Evolutionary conservation across 2,888 invertebrate genomes (phyloP).

Genomic region (Amaurobius ferox): DNA sequence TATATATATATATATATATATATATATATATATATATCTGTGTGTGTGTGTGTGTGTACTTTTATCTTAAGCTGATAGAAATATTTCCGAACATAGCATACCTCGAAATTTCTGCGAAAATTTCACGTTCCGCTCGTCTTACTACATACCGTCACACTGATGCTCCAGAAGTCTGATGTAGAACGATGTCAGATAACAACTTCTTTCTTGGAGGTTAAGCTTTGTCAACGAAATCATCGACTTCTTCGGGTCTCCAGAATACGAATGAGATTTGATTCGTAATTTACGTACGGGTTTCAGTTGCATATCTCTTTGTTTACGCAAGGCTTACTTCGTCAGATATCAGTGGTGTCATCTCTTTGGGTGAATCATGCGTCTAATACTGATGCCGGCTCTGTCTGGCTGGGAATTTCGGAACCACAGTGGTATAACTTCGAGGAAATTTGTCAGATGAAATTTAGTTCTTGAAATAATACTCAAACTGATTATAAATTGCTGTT

Average conservation of each 20-base stretch:
- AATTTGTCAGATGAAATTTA: too few species aligned
- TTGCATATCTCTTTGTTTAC: conserved; percentile 48
- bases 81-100: too few species aligned
- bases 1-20: too few species aligned
- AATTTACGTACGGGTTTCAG: conserved; percentile 37
- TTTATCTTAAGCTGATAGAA: too few species aligned
- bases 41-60: too few species aligned
- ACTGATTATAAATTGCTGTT: too few species aligned
- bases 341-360: neutral
- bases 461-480: too few species aligned
- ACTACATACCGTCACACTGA: neutral
- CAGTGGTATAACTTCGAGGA: too few species aligned
- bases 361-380: neutral
- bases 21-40: too few species aligned
- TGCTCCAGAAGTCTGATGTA: neutral
- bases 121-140: neutral
- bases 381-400: neutral
- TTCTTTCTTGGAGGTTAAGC: conserved; percentile 8
- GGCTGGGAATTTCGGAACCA: too few species aligned
- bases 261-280: conserved; percentile 18
- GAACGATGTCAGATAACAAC: conserved; percentile 4
- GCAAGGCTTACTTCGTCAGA: neutral
- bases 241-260: conserved; percentile 23
- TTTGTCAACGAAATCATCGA: conserved; percentile 9
- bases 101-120: too few species aligned